phyloP scores from a whole-genome alignment of 2,113 vertebrate species.

The Apodemus sylvaticus region DNA sequence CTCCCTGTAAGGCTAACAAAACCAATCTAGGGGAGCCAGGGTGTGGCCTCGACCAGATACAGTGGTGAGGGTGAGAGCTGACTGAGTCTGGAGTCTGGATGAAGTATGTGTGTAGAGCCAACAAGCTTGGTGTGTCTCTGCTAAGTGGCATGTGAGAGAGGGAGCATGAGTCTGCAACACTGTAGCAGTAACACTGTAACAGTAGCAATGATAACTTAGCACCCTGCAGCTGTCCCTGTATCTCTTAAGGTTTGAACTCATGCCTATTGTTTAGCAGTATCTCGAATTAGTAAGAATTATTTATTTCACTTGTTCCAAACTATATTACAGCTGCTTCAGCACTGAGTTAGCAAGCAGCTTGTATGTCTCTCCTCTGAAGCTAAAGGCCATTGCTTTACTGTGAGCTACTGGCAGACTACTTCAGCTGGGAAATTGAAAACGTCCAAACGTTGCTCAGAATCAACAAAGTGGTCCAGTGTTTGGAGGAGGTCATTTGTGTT shows the following conservation, averaged over 20 bases:
- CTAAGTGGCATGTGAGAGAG: background rate
- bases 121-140: background rate
- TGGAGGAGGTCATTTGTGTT: background rate
- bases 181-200: background rate
- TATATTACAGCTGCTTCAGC: background rate
- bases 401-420: background rate
- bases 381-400: background rate
- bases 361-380: constrained; percentile 29
- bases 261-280: background rate
- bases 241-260: background rate
- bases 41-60: background rate
- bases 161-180: background rate
- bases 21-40: background rate
- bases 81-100: background rate
- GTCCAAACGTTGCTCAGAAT: background rate
- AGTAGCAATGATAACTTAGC: background rate
- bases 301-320: constrained; percentile 37
- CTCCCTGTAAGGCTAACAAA: background rate
- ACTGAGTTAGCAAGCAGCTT: background rate
- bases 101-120: too few species aligned
- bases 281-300: background rate
- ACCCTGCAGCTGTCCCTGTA: background rate
- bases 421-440: background rate
- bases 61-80: background rate
- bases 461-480: background rate